phyloP scores from a whole-genome alignment of 2,888 invertebrate species.

The Idaea biselata region DNA sequence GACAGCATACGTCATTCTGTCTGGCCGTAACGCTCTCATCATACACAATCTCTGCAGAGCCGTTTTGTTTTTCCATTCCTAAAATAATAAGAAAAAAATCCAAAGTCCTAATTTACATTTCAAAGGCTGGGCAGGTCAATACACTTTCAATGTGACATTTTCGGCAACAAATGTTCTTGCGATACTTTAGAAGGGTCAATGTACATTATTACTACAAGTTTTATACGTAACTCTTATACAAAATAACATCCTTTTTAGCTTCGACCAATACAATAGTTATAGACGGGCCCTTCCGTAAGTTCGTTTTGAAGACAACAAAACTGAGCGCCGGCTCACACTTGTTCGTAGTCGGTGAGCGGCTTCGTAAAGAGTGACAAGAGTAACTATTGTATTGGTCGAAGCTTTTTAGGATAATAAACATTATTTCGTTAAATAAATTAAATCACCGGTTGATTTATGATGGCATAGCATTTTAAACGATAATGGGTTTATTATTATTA shows the following conservation, averaged over 20 bases:
- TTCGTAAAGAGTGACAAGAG: too few relatives aligned
- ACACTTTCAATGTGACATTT: not conserved
- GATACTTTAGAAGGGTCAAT: conserved; percentile 1
- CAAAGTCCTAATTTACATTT: conserved; percentile 1
- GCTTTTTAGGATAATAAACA: too few relatives aligned
- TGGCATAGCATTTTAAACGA: too few relatives aligned
- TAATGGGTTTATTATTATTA: too few relatives aligned
- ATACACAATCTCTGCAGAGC: conserved; percentile 96
- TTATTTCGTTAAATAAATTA: too few relatives aligned
- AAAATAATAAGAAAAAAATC: conserved; percentile 20
- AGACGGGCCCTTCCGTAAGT: too few relatives aligned
- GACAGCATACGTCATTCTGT: conserved; percentile 97
- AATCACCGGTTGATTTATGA: too few relatives aligned
- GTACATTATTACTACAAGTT: conserved; percentile 2
- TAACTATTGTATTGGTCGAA: too few relatives aligned
- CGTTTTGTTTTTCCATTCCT: conserved; percentile 98
- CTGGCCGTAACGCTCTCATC: conserved; percentile 95
- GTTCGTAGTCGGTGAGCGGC: too few relatives aligned
- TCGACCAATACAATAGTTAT: too few relatives aligned
- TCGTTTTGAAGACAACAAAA: too few relatives aligned
- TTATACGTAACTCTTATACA: not conserved
- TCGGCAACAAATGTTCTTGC: not conserved
- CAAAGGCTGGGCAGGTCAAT: conserved; percentile 3
- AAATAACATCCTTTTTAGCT: not conserved
- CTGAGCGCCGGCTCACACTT: too few relatives aligned